Evolutionary conservation across 1,140 invertebrate genomes (phyloP).

Genomic region (Anagrus nilaparvatae): DNA sequence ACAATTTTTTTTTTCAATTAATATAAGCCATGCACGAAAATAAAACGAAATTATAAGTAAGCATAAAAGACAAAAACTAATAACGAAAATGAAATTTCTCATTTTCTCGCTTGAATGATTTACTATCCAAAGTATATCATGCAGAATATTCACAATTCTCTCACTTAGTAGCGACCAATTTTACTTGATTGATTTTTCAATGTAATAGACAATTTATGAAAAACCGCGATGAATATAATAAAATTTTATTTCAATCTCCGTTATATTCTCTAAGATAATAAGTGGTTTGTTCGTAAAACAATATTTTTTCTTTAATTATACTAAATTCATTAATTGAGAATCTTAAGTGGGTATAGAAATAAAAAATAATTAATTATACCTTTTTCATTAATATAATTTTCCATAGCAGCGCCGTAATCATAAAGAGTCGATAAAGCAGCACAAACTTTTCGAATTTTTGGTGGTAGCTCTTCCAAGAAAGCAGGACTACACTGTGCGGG

Average conservation of each 20-base stretch:
- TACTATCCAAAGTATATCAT: no score
- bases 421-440: slow-evolving; percentile 43
- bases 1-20: no score
- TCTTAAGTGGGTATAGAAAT: not conserved
- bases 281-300: no score
- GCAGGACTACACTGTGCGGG: slow-evolving; percentile 45
- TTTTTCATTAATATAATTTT: slow-evolving; percentile 44
- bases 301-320: no score
- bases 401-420: slow-evolving; percentile 42
- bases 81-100: slow-evolving; percentile 1
- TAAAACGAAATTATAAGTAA: no score
- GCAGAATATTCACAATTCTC: no score
- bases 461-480: slow-evolving; percentile 43
- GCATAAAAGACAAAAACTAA: slow-evolving; percentile 3
- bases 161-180: no score
- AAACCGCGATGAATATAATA: slow-evolving; percentile 13
- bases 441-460: slow-evolving; percentile 45
- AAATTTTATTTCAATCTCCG: slow-evolving; percentile 21
- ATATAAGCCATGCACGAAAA: no score
- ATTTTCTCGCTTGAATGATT: not conserved
- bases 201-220: no score
- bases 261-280: no score
- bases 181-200: no score
- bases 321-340: not conserved
- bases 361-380: slow-evolving; percentile 22